Conservation (phyloP, 2,113 vertebrate genomes). For the Scophthalmus maximus region DNA sequence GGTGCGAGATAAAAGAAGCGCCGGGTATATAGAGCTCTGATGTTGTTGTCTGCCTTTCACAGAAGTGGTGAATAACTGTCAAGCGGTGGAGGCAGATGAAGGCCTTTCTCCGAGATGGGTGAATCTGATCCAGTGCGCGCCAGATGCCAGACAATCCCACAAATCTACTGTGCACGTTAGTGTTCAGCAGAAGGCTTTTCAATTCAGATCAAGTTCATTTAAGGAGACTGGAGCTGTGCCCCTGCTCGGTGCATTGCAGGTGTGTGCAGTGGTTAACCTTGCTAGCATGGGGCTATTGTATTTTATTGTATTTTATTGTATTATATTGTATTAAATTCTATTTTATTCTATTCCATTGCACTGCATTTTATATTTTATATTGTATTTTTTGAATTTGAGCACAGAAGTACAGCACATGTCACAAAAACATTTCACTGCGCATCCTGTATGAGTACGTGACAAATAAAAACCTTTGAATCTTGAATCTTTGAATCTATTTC, state of each 20-base stretch:
- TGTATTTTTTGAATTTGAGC: too few species aligned
- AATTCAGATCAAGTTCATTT: conserved; percentile 22
- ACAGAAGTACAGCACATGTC: too few species aligned
- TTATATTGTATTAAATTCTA: too few species aligned
- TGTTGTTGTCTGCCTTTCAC: conserved; percentile 38
- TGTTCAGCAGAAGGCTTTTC: conserved; percentile 28
- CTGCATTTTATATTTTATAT: too few species aligned
- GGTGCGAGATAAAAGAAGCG: conserved; percentile 54
- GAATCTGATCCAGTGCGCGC: conserved; percentile 31
- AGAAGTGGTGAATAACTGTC: conserved; percentile 54
- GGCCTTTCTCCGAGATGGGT: conserved; percentile 23
- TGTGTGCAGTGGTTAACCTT: conserved; percentile 32
- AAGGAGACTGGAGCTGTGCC: conserved; percentile 7
- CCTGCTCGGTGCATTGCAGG: neutral
- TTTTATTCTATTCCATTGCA: too few species aligned
- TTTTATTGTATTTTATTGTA: too few species aligned
- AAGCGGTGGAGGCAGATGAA: conserved; percentile 59
- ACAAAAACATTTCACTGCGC: too few species aligned
- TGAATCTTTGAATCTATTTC: conserved; percentile 22
- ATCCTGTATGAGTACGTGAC: too few species aligned
- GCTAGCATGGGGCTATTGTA: too few species aligned
- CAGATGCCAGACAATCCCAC: conserved; percentile 48
- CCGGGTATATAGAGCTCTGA: conserved; percentile 37
- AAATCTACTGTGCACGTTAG: conserved; percentile 31
- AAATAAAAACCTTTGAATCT: too few species aligned